Percentiles rank a stretch among this genome's conserved stretches.
Conservation (phyloP, 2,113 vertebrate species). For the Aleadryas rufinucha region DNA sequence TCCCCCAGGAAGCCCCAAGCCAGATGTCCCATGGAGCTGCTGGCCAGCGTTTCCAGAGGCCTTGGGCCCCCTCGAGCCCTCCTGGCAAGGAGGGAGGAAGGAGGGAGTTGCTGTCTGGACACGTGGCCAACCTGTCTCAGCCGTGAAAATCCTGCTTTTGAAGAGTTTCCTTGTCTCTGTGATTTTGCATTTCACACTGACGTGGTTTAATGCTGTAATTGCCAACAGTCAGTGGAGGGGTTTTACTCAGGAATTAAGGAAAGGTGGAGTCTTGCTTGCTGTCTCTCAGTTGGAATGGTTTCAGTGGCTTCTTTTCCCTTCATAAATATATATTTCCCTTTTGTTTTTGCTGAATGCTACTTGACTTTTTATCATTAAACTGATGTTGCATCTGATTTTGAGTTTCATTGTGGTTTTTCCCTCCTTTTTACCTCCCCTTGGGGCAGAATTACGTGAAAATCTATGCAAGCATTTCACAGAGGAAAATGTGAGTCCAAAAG, state of each 20-base stretch:
- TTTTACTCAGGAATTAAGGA: not conserved
- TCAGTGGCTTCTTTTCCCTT: not conserved
- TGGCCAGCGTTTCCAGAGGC: not conserved
- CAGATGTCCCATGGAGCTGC: not conserved
- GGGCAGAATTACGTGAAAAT: not conserved
- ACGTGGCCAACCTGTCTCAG: fast-evolving
- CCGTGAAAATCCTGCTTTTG: not conserved
- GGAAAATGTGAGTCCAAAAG: not conserved
- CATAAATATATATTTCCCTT: not conserved
- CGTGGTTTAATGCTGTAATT: not conserved
- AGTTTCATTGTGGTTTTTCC: not conserved
- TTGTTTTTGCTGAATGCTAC: not conserved
- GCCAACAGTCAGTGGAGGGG: fast-evolving
- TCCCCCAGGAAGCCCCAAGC: not conserved
- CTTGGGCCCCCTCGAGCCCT: fast-evolving
- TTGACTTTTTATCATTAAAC: slow-evolving; percentile 17
- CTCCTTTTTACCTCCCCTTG: not conserved
- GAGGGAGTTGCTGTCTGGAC: not conserved
- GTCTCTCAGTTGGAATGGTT: not conserved
- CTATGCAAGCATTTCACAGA: not conserved
- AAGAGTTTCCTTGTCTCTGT: not conserved
- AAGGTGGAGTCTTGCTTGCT: not conserved
- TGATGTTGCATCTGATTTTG: not conserved
- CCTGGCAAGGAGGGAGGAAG: not conserved
- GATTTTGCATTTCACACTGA: not conserved